Conservation (phyloP, 2,888 invertebrate genomes). For the Formica aserva region DNA sequence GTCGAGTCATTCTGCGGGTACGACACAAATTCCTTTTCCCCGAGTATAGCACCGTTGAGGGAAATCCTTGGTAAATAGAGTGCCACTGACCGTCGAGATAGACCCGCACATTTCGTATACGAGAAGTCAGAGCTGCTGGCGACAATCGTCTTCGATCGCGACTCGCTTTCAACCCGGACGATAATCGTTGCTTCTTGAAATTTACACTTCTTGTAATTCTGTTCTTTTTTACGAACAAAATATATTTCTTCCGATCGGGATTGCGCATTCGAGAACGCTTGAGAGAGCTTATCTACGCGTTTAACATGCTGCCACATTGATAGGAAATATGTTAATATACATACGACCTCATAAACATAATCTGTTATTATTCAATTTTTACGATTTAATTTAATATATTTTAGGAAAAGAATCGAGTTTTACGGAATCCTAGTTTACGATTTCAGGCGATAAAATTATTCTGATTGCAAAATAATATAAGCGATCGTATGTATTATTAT, state of each 20-base stretch:
- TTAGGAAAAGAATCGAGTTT: neutral
- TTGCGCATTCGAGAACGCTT: neutral
- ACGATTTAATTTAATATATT: neutral
- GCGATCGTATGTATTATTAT: neutral
- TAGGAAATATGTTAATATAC: neutral
- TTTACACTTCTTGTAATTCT: constrained; percentile 13
- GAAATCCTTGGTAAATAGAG: constrained; percentile 61
- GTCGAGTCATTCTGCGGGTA: constrained; percentile 56
- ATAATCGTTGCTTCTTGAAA: constrained; percentile 29
- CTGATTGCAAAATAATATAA: neutral
- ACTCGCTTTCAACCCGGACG: constrained; percentile 11
- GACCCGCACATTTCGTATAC: constrained; percentile 48
- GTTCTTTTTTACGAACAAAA: neutral
- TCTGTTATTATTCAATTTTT: neutral
- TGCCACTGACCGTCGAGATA: constrained; percentile 44
- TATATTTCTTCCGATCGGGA: neutral
- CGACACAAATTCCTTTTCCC: constrained; percentile 54
- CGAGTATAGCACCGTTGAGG: constrained; percentile 41
- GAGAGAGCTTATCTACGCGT: neutral
- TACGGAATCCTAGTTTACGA: neutral
- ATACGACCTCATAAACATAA: neutral
- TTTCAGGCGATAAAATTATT: neutral
- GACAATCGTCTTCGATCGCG: constrained; percentile 30
- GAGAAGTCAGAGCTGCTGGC: constrained; percentile 19
- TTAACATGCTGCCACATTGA: neutral